Evolutionary conservation across 2,888 invertebrate genomes (phyloP), one percentile per base, ranked within the genome.

Genomic region (Anaspis maculata): DNA sequence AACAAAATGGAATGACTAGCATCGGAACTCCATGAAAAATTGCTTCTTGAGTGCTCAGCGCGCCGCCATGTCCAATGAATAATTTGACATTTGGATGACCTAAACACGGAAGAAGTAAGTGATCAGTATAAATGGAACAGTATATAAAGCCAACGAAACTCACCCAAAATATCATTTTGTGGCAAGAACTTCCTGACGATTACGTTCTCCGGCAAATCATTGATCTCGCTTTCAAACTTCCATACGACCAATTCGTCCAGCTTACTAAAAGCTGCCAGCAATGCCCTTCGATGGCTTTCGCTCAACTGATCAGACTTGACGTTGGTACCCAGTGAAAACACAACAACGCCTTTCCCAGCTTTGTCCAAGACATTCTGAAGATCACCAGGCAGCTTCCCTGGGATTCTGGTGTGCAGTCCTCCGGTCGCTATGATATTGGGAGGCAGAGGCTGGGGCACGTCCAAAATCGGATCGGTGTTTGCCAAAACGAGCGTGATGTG

Each of bases 101-200:
- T 25, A 25, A 25, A 25, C n/a, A n/a, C 16, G 14, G 2, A 10
- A 15, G 2, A 27, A 29, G 14, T 22, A n/a, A 13, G 11, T 3
- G 3, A 13, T 14, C 13, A 16, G 13, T 16, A 19, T 15, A 10
- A 6, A 1, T 21, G 14, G 2, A 19, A 1, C 2, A 29, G 6
- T 3, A 30, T 9, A 13, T 7, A 7, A 11, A 3, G 12, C 2
- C 15, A n/a, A 13, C 13, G n/a, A n/a, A n/a, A n/a, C n/a, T 15
- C 4, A 55, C 64, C 62, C 24, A 67, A 44, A 28, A 67, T 45
- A 38, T 63, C 64, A 32, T 57, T 57, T 43, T 66, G 66, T 2
- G 67, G 64, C 15, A 64, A 40, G 65, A 65, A 68, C 32, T 59
- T 56, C 11, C 47, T 40, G 6, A 63, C 36, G 32, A 57, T 50